Evolutionary conservation across 2,888 invertebrate species (phyloP).

Genomic region (Keiferia lycopersicella): DNA sequence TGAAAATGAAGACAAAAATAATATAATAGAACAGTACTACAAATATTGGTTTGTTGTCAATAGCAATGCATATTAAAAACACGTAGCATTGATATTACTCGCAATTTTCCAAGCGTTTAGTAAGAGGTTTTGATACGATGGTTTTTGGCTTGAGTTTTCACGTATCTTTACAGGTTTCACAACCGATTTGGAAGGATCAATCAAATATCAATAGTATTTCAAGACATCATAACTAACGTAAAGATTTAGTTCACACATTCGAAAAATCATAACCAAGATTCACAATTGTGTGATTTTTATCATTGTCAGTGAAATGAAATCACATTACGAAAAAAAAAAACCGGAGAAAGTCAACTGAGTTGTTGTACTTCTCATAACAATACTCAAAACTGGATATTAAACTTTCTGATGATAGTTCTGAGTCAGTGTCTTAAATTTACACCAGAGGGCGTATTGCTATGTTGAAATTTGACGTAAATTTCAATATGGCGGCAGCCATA

Average conservation of each 20-base stretch:
- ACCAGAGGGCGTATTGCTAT: too few relatives aligned
- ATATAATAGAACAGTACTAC: constrained; percentile 58
- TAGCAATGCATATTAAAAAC: constrained; percentile 53
- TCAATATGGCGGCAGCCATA: too few relatives aligned
- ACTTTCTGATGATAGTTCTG: too few relatives aligned
- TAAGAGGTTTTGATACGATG: constrained; percentile 40
- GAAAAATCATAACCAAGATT: background rate
- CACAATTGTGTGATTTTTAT: background rate
- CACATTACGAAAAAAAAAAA: too few relatives aligned
- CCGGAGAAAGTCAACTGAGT: too few relatives aligned
- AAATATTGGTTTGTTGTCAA: constrained; percentile 42
- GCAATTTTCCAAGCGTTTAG: constrained; percentile 56
- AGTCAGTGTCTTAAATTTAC: too few relatives aligned
- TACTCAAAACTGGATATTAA: too few relatives aligned
- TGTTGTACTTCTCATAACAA: too few relatives aligned
- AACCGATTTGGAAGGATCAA: constrained; percentile 10
- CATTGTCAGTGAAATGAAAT: too few relatives aligned
- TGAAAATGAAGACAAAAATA: background rate
- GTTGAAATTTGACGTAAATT: too few relatives aligned
- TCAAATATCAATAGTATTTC: too few relatives aligned
- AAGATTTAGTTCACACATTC: too few relatives aligned
- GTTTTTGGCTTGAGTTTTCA: constrained; percentile 50
- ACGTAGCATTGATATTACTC: constrained; percentile 53
- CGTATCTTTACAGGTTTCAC: constrained; percentile 15
- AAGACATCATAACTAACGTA: background rate